phyloP scores from a whole-genome alignment of 2,888 invertebrate species.

The Mythimna ferrago region DNA sequence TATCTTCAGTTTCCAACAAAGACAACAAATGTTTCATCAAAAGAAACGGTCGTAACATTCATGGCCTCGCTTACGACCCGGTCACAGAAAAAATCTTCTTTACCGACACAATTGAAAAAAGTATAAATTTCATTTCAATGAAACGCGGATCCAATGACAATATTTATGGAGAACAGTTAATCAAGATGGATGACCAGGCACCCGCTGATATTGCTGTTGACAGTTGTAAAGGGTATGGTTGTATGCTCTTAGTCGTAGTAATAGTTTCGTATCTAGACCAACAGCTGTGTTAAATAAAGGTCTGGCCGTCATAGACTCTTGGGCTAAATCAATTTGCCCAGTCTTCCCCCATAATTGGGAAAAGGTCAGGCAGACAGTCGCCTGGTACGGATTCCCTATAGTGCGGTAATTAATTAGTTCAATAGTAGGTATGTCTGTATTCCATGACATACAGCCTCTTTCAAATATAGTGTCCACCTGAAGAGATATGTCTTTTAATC shows the following conservation, averaged over 20 bases:
- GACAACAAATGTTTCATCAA: slow-evolving; percentile 84
- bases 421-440: too few species aligned
- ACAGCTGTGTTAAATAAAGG: too few species aligned
- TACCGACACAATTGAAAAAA: slow-evolving; percentile 93
- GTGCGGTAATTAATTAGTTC: too few species aligned
- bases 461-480: too few species aligned
- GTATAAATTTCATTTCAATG: slow-evolving; percentile 90
- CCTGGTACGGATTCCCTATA: too few species aligned
- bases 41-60: slow-evolving; percentile 87
- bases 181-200: slow-evolving; percentile 88
- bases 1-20: slow-evolving; percentile 70
- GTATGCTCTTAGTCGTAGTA: slow-evolving; percentile 64
- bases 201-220: slow-evolving; percentile 95
- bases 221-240: slow-evolving; percentile 92
- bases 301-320: too few species aligned
- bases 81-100: slow-evolving; percentile 94
- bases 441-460: too few species aligned
- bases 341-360: too few species aligned
- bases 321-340: too few species aligned
- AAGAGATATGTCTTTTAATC: too few species aligned
- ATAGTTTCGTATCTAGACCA: not conserved
- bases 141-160: slow-evolving; percentile 76
- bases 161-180: slow-evolving; percentile 79
- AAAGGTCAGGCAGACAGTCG: too few species aligned
- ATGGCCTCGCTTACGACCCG: slow-evolving; percentile 95